Evolutionary conservation across 2,113 vertebrate genomes (phyloP).

Genomic region (Taxidea taxus): DNA sequence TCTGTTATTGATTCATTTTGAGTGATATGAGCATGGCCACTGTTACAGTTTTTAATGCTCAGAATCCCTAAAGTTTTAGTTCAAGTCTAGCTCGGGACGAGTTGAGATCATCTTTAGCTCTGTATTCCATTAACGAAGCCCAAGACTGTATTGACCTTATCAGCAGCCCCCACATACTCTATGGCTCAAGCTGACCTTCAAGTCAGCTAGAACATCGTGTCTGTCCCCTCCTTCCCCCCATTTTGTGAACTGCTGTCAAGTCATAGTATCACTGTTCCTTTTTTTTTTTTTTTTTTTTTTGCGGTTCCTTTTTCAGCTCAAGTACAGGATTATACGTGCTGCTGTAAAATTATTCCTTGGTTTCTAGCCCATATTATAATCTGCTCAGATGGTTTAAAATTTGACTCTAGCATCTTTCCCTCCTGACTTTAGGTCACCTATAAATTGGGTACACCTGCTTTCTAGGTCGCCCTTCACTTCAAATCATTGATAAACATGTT

Average conservation of each 20-base stretch:
- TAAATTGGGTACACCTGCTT: not conserved
- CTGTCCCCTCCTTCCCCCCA: too few species aligned
- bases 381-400: not conserved
- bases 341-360: not conserved
- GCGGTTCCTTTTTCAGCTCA: not conserved
- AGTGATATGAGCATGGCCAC: not conserved
- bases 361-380: not conserved
- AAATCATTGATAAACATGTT: not conserved
- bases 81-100: not conserved
- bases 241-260: not conserved
- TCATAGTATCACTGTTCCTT: not conserved
- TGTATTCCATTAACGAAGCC: not conserved
- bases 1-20: not conserved
- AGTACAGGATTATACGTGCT: not conserved
- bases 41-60: not conserved
- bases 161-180: not conserved
- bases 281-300: not conserved
- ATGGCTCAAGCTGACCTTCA: fast-evolving
- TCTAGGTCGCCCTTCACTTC: not conserved
- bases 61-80: not conserved
- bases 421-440: not conserved
- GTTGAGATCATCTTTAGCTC: not conserved
- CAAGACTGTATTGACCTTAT: not conserved
- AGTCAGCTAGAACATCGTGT: not conserved
- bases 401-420: not conserved